phyloP scores from a whole-genome alignment of 2,113 vertebrate species.

The Melierax canorus region DNA sequence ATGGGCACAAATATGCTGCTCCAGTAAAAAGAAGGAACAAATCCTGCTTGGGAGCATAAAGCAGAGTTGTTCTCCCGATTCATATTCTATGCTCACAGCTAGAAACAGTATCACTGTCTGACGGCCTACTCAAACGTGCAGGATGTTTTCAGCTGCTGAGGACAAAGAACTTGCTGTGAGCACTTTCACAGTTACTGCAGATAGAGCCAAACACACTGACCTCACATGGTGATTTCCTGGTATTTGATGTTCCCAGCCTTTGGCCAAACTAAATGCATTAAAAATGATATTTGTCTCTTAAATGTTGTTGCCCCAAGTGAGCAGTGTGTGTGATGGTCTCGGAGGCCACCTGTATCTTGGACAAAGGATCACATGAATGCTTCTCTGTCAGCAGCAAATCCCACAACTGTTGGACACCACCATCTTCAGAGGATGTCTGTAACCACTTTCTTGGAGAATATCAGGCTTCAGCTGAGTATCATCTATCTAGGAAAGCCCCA shows the following conservation, averaged over 20 bases:
- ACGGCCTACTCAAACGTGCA: not conserved
- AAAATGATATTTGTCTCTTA: not conserved
- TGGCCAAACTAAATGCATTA: not conserved
- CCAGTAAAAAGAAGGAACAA: not conserved
- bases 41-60: not conserved
- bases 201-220: not conserved
- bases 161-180: constrained; percentile 6
- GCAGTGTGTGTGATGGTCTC: not conserved
- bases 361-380: not conserved
- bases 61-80: not conserved
- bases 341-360: not conserved
- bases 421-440: not conserved
- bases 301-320: not conserved
- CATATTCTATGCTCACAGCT: not conserved
- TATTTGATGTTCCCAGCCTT: not conserved
- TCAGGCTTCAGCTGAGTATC: not conserved
- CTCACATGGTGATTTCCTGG: not conserved
- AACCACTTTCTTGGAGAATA: not conserved
- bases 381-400: not conserved
- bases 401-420: not conserved
- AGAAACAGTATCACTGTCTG: not conserved
- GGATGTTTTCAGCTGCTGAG: not conserved
- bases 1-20: not conserved
- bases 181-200: not conserved
- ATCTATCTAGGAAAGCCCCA: not conserved